These are phyloP conservation scores for Centropyge bicolor DNA, from an alignment of 2,797 vertebrate species.

Conservation along the genomic window DNA sequence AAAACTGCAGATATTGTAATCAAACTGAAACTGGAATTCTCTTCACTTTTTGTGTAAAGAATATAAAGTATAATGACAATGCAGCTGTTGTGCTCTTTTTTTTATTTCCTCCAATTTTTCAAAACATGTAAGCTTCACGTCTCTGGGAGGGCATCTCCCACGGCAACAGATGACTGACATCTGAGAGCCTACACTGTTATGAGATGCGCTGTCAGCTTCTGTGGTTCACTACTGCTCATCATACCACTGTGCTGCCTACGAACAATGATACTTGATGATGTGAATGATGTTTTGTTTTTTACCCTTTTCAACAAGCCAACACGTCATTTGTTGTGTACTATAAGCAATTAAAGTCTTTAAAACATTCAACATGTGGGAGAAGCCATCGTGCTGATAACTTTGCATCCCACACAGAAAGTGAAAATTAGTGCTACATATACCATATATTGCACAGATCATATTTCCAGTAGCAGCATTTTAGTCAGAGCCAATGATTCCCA, in stretches of 20 bases:
- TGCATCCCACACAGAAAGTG: not conserved
- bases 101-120: not conserved
- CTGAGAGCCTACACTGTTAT: not conserved
- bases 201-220: not conserved
- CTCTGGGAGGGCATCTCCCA: slow-evolving; percentile 4
- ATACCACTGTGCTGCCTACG: not conserved
- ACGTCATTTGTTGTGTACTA: not conserved
- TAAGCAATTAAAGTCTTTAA: not conserved
- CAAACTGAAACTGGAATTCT: not conserved
- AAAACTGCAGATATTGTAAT: not conserved
- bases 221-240: not conserved
- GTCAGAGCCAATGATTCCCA: not conserved
- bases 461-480: not conserved
- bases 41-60: not conserved
- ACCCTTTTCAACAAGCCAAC: not conserved
- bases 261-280: not conserved
- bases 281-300: no score
- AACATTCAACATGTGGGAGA: not conserved
- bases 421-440: not conserved
- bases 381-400: not conserved
- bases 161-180: not conserved
- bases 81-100: not conserved
- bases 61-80: not conserved
- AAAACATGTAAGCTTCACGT: not conserved
- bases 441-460: slow-evolving; percentile 9